phyloP scores from a whole-genome alignment of 2,113 vertebrate genomes.

The Scytalopus superciliaris region DNA sequence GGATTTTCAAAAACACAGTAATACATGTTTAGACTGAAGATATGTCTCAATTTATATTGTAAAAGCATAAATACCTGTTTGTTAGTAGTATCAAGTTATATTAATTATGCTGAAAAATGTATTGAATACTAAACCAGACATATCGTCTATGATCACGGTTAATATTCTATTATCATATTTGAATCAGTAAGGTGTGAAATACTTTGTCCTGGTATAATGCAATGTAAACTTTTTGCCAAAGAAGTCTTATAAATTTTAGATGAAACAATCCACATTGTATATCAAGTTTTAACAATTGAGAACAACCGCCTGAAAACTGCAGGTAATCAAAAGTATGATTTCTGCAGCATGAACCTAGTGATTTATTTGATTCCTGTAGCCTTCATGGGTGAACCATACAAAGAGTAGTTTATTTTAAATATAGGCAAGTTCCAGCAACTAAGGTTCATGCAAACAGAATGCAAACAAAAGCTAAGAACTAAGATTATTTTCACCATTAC shows the following conservation, averaged over 20 bases:
- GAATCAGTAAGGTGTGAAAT: not conserved
- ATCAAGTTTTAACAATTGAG: not conserved
- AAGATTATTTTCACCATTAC: not conserved
- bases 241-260: not conserved
- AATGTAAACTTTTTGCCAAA: not conserved
- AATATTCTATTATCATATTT: not conserved
- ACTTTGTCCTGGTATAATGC: not conserved
- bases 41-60: not conserved
- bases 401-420: not conserved
- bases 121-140: not conserved
- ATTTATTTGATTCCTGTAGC: not conserved
- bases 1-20: not conserved
- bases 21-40: not conserved
- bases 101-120: not conserved
- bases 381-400: not conserved
- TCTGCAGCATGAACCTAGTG: not conserved
- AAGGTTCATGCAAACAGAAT: not conserved
- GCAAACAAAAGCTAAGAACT: not conserved
- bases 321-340: not conserved
- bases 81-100: not conserved
- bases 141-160: not conserved
- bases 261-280: rapidly evolving
- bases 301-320: not conserved
- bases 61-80: not conserved
- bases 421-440: not conserved